Percentiles rank a stretch among this genome's conserved stretches.
Evolutionary conservation across 1,140 invertebrate genomes (phyloP).

Genomic region (Sycophila sp.): DNA sequence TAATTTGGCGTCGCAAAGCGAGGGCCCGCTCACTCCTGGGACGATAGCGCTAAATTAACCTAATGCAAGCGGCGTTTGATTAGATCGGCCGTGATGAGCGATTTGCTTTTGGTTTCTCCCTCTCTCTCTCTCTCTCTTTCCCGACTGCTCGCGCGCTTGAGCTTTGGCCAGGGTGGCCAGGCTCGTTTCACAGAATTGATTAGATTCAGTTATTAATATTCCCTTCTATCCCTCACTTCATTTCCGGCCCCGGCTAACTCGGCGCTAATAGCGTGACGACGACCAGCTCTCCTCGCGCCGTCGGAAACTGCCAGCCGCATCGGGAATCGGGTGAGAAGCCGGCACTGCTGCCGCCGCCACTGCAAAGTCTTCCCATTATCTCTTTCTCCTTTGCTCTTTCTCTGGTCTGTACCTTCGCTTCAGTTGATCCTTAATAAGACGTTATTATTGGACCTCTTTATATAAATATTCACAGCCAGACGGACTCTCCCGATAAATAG

Average conservation of each 20-base stretch:
- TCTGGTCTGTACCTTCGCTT: not conserved
- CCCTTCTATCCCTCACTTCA: slow-evolving; percentile 64
- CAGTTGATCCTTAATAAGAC: not conserved
- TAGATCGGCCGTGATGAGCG: slow-evolving; percentile 32
- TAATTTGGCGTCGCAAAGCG: not conserved
- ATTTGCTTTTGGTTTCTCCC: slow-evolving; percentile 32
- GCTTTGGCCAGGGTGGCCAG: slow-evolving; percentile 31
- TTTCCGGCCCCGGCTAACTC: slow-evolving; percentile 64
- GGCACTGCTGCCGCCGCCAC: not conserved
- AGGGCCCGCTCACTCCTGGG: no score
- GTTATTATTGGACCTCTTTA: slow-evolving; percentile 1
- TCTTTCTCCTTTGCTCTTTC: slow-evolving; percentile 6
- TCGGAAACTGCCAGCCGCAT: slow-evolving; percentile 29
- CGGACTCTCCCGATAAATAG: no score
- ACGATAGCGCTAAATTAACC: slow-evolving; percentile 23
- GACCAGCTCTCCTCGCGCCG: slow-evolving; percentile 51
- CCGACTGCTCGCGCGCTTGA: not conserved
- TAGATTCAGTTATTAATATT: slow-evolving; percentile 67
- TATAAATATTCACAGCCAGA: slow-evolving; percentile 1
- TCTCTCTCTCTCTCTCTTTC: no score
- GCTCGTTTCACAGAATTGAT: slow-evolving; percentile 63
- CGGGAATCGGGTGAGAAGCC: slow-evolving; percentile 12
- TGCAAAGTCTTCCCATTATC: slow-evolving; percentile 9
- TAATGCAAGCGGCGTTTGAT: slow-evolving; percentile 26
- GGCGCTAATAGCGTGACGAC: slow-evolving; percentile 63